phyloP scores from a whole-genome alignment of 64 coral and sea anemone species.

The Porites lutea region DNA sequence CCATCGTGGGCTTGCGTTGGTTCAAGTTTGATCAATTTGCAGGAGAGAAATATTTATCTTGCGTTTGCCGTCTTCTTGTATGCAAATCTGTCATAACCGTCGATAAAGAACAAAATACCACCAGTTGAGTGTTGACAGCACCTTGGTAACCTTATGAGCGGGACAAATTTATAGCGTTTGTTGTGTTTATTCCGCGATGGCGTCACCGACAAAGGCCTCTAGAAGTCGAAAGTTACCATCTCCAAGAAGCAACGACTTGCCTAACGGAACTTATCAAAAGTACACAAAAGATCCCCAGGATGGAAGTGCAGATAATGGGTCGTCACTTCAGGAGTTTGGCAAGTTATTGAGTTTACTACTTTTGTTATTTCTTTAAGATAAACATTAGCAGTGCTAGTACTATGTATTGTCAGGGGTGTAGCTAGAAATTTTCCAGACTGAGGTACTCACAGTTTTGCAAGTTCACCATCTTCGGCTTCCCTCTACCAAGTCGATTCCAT shows the following conservation, averaged over 20 bases:
- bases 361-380: background rate
- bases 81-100: background rate
- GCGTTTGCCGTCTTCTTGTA: background rate
- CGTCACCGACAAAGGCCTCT: conserved; percentile 4
- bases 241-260: conserved; percentile 1
- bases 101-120: background rate
- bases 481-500: no score
- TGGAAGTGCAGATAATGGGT: background rate
- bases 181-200: background rate
- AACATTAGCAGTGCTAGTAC: no score
- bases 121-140: conserved; percentile 6
- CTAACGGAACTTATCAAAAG: background rate
- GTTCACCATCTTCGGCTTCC: no score
- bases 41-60: background rate
- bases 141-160: background rate
- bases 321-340: background rate
- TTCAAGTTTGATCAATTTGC: background rate
- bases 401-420: no score
- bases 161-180: background rate
- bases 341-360: conserved; percentile 3
- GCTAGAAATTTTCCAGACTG: no score
- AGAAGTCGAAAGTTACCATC: conserved; percentile 15
- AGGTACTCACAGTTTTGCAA: no score
- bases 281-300: background rate
- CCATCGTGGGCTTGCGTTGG: background rate